These are phyloP conservation scores for Poecilia picta DNA, from an alignment of 2,797 vertebrate species.

Conservation along the genomic window DNA sequence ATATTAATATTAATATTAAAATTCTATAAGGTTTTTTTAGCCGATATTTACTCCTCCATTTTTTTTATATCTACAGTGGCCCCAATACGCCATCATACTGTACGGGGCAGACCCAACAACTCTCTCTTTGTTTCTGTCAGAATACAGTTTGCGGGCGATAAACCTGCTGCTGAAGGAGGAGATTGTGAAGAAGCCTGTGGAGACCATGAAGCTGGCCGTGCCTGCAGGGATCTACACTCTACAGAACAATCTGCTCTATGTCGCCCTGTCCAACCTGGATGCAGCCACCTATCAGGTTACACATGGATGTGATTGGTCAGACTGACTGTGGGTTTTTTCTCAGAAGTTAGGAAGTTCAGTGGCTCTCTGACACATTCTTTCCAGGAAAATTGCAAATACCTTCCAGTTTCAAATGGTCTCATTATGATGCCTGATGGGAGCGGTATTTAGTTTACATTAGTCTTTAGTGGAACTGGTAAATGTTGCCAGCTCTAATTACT, in stretches of 20 bases:
- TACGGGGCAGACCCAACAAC: constrained; percentile 20
- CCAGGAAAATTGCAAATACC: not conserved
- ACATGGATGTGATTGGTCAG: constrained; percentile 21
- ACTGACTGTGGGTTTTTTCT: constrained; percentile 1
- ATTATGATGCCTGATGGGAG: not conserved
- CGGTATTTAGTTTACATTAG: not conserved
- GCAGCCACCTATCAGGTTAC: constrained; percentile 96
- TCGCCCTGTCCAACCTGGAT: constrained; percentile 96
- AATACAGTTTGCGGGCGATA: constrained; percentile 84
- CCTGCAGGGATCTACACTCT: constrained; percentile 97
- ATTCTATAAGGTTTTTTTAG: too few relatives aligned
- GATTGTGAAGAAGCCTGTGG: constrained; percentile 90
- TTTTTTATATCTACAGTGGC: too few relatives aligned
- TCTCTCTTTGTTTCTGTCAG: constrained; percentile 68
- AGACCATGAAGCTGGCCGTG: constrained; percentile 93
- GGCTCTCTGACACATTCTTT: not conserved
- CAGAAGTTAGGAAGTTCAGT: not conserved
- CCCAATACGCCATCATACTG: not conserved
- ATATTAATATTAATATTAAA: too few relatives aligned
- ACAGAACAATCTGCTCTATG: constrained; percentile 97
- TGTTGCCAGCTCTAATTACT: not conserved
- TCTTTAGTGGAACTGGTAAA: not conserved
- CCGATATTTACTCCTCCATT: too few relatives aligned
- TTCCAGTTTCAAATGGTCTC: not conserved
- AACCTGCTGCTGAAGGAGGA: constrained; percentile 89